Evolutionary conservation across 2,113 vertebrate species (phyloP).

Genomic region (Willisornis vidua): DNA sequence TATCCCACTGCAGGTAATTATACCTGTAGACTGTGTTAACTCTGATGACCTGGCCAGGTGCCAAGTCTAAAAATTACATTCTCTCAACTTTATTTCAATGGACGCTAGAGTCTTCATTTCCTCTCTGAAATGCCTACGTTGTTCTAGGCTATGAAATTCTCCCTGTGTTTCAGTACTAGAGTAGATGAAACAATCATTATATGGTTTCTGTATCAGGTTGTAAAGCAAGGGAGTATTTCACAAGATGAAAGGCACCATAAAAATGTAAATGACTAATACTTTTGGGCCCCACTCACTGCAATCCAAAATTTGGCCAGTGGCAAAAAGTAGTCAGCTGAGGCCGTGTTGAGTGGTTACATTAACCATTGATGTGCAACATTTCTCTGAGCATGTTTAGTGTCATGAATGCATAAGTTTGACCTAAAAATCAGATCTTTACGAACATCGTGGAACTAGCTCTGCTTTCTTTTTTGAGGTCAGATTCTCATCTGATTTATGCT

Average conservation of each 20-base stretch:
- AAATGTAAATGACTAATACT: conserved; percentile 25
- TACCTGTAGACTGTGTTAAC: not conserved
- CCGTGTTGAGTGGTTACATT: not conserved
- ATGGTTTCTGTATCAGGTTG: conserved; percentile 1
- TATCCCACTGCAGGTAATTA: not conserved
- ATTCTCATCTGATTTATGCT: not conserved
- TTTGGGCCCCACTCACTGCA: not conserved
- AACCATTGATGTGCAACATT: not conserved
- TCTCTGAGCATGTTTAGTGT: not conserved
- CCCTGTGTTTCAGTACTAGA: not conserved
- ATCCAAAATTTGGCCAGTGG: not conserved
- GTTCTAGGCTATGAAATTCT: not conserved
- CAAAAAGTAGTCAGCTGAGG: not conserved
- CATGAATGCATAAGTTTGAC: not conserved
- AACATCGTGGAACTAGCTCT: fast-evolving
- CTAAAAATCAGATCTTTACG: not conserved
- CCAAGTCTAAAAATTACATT: not conserved
- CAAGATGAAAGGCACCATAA: not conserved
- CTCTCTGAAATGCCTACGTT: not conserved
- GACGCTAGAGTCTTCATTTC: not conserved
- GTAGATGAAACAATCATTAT: conserved; percentile 1
- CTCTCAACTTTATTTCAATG: not conserved
- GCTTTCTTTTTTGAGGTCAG: not conserved
- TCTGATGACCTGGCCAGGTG: not conserved
- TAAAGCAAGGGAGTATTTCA: conserved; percentile 15